Percentiles rank a stretch among this genome's conserved stretches.
Conservation (phyloP, 2,797 vertebrate species). For the Sebastes flavidus region DNA sequence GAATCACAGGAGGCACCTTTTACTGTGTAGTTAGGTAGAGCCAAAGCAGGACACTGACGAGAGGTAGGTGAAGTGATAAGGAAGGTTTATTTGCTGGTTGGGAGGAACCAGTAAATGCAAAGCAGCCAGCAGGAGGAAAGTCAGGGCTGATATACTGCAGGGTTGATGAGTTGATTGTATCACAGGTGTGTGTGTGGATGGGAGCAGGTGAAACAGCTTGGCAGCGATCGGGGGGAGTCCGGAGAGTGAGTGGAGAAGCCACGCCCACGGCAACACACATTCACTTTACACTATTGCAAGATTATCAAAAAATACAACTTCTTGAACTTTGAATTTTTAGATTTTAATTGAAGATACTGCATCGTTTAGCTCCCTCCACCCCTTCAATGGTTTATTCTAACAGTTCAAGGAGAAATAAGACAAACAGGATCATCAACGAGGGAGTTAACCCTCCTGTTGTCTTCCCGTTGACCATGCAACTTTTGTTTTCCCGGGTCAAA, state of each 20-base stretch:
- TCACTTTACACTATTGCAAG: background rate
- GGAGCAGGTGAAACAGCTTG: background rate
- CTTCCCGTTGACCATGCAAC: no score
- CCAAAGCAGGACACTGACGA: background rate
- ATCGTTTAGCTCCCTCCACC: no score
- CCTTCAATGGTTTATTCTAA: accelerated
- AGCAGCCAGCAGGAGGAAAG: background rate
- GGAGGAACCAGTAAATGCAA: background rate
- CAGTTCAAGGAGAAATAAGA: accelerated
- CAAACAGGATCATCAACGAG: no score
- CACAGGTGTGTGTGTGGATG: background rate
- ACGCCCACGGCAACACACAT: background rate
- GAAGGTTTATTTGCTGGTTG: background rate
- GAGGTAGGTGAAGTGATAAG: background rate
- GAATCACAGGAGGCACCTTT: background rate
- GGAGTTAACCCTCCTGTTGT: no score
- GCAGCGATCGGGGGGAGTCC: background rate
- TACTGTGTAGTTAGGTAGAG: background rate
- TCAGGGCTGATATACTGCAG: background rate
- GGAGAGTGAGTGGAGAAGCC: background rate
- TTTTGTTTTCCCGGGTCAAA: no score
- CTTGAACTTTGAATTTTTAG: no score
- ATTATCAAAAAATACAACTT: no score
- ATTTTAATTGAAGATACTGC: no score
- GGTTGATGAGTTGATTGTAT: background rate